phyloP scores from a whole-genome alignment of 2,113 vertebrate genomes.

The Vulpes ferrilata region DNA sequence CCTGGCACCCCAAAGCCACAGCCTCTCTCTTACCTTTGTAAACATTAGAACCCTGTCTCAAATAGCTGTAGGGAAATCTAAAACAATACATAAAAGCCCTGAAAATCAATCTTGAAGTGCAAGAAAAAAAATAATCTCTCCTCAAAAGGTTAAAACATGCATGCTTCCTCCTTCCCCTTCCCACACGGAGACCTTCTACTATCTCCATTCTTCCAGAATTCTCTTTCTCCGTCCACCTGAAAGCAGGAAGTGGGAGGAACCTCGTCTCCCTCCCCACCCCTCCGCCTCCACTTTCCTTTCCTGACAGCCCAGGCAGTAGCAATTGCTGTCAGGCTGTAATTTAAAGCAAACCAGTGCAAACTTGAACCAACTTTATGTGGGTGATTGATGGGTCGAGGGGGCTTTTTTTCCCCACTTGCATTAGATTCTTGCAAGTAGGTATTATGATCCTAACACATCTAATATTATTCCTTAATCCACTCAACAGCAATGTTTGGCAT shows the following conservation, averaged over 20 bases:
- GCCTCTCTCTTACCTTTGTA: neutral
- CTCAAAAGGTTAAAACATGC: conserved; percentile 8
- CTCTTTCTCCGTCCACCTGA: neutral
- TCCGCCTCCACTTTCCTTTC: conserved; percentile 15
- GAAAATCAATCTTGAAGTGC: neutral
- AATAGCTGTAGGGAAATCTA: conserved; percentile 21
- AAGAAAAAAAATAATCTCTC: neutral
- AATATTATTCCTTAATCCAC: conserved; percentile 85
- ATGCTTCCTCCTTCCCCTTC: neutral
- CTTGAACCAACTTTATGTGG: conserved; percentile 66
- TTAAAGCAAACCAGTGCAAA: conserved; percentile 80
- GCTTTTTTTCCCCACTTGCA: conserved; percentile 57
- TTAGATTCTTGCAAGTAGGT: conserved; percentile 74
- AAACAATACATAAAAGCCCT: conserved; percentile 5
- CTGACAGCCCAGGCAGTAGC: conserved; percentile 56
- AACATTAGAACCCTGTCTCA: neutral
- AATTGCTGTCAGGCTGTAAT: conserved; percentile 66
- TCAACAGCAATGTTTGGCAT: conserved; percentile 87
- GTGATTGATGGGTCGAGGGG: conserved; percentile 77
- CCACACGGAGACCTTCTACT: neutral
- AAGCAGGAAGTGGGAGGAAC: neutral
- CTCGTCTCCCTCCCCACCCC: neutral
- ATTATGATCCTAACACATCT: conserved; percentile 80
- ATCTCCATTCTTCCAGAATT: neutral
- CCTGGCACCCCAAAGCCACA: neutral